Conservation (phyloP, 1,140 invertebrate species). For the Nasonia longicornis region DNA sequence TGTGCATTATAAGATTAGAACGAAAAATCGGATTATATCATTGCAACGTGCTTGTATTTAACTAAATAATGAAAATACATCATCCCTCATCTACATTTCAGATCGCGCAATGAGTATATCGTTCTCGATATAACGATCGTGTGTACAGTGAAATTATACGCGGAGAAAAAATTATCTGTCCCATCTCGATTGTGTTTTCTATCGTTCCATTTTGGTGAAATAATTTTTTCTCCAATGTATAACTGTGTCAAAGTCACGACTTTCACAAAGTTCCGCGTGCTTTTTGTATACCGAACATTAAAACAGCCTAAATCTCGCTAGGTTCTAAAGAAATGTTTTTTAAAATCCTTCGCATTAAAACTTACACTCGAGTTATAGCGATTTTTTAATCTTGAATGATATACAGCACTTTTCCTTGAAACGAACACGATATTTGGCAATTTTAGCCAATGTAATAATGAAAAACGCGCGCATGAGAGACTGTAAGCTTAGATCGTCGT, state of each 20-base stretch:
- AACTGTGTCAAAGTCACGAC: neutral
- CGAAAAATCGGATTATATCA: constrained; percentile 21
- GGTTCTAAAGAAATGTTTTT: constrained; percentile 2
- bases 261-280: neutral
- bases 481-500: constrained; percentile 57
- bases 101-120: constrained; percentile 2
- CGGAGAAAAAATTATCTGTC: neutral
- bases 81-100: constrained; percentile 25
- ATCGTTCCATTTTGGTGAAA: neutral
- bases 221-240: neutral
- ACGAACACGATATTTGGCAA: neutral
- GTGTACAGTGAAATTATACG: constrained; percentile 1
- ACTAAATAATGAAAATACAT: constrained; percentile 31
- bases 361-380: neutral
- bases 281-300: neutral
- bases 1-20: constrained; percentile 39
- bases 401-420: neutral
- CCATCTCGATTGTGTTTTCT: neutral
- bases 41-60: constrained; percentile 30
- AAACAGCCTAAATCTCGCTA: neutral
- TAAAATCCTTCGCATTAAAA: neutral
- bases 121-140: constrained; percentile 13
- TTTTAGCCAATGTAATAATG: constrained; percentile 6
- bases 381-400: constrained; percentile 1
- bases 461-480: neutral